Percentiles rank a stretch among this genome's conserved stretches.
These are phyloP conservation scores for Cheilosia soror DNA, from an alignment of 2,888 invertebrate genomes.

Conservation along the genomic window DNA sequence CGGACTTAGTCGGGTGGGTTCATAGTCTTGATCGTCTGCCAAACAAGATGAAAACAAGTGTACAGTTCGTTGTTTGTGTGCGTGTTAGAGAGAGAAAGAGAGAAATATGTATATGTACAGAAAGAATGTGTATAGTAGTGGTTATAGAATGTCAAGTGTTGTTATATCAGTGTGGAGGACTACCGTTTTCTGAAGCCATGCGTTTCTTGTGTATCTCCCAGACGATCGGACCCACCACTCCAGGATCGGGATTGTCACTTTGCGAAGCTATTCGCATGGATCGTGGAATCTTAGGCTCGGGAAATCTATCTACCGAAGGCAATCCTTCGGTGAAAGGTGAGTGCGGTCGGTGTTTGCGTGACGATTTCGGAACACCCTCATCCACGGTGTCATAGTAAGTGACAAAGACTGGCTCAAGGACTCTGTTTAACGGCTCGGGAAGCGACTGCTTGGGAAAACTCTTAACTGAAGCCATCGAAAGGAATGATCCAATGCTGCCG, in stretches of 20 bases:
- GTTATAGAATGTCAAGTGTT: slow-evolving; percentile 66
- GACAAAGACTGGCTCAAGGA: slow-evolving; percentile 91
- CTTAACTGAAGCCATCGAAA: slow-evolving; percentile 94
- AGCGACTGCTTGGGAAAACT: slow-evolving; percentile 91
- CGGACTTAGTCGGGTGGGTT: slow-evolving; percentile 77
- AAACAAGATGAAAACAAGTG: slow-evolving; percentile 74
- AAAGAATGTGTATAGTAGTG: slow-evolving; percentile 56
- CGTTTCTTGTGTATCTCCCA: slow-evolving; percentile 92
- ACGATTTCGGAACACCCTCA: slow-evolving; percentile 77
- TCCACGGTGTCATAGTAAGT: slow-evolving; percentile 87
- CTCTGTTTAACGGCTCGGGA: slow-evolving; percentile 91
- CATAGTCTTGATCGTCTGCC: slow-evolving; percentile 71
- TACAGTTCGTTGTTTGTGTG: slow-evolving; percentile 62
- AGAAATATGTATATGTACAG: slow-evolving; percentile 54
- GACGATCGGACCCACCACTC: slow-evolving; percentile 92
- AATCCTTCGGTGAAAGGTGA: slow-evolving; percentile 78
- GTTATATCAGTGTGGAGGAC: slow-evolving; percentile 75
- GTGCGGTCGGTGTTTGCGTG: slow-evolving; percentile 41
- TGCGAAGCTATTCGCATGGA: slow-evolving; percentile 85
- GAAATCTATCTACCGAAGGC: slow-evolving; percentile 79
- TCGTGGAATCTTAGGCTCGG: slow-evolving; percentile 80
- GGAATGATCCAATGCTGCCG: slow-evolving; percentile 89
- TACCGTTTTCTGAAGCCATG: slow-evolving; percentile 82
- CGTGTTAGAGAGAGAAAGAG: slow-evolving; percentile 37
- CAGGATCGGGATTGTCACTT: slow-evolving; percentile 92